Base-by-base conservation (phyloP, 2,888 invertebrate genomes). In the Cordilura impudica region DNA sequence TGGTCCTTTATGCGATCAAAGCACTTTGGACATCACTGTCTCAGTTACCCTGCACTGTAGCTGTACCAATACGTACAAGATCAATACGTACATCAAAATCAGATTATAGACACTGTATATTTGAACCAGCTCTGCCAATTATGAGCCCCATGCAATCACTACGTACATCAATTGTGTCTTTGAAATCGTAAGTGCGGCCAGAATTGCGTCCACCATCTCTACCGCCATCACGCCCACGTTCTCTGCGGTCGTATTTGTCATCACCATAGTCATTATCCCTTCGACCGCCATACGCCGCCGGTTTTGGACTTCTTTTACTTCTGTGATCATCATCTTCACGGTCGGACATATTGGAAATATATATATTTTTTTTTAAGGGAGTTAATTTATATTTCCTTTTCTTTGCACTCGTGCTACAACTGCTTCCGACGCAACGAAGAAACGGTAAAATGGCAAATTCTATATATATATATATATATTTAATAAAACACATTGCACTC, bases 111-210 rank as follows among this genome's bases (percentile, higher is more conserved):
- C 97, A 95, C 82, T 93, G 93, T 81, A 98, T 97, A 90, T 95
- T 96, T 0, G 92, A 91, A 1, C 98, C 98, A n/a, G 94, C 95
- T 86, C 93, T 94, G 4, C 98, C 97, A 79, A 94, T 94, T 0
- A 88, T 72, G 1, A 83, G 83, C 0, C 89, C 89, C 4, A 88
- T 43, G 74, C 82, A 83, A 2, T 84, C 81, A 0, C 65, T 45
- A 0, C 71, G 31, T 12, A 88, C 73, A 23, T 81, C 78, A 0
- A 82, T 60, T 8, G 65, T 53, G 29, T 84, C 78, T n/a, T 58
- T 76, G 23, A 69, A 81, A 2, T 74, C 70, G 47, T 76, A 53
- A 1, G 81, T 26, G 1, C 82, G 65, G 6, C 81, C 67, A 18
- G n/a, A 12, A 39, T 4, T 31, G 47, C 61, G 76, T 5, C 19